Conservation (phyloP, 2,113 vertebrate genomes). For the Proterorhinus semilunaris region DNA sequence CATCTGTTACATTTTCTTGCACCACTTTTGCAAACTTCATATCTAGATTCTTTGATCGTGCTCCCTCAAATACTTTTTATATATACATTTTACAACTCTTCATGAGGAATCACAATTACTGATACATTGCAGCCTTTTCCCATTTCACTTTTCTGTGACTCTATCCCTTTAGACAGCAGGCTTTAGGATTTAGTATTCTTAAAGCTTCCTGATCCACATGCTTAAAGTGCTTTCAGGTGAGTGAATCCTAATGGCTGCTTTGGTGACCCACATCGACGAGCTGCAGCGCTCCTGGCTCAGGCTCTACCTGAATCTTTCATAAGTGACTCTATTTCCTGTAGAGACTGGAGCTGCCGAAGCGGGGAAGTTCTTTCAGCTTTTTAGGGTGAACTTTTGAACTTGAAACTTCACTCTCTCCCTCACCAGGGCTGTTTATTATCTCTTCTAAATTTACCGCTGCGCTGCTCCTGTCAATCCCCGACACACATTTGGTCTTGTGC, state of each 20-base stretch:
- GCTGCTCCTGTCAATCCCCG: background rate
- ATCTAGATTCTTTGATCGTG: too few relatives aligned
- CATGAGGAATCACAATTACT: too few relatives aligned
- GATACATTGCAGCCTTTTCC: too few relatives aligned
- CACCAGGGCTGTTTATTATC: background rate
- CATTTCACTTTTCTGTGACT: too few relatives aligned
- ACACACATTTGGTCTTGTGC: background rate
- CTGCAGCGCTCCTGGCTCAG: constrained; percentile 1
- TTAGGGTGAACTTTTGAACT: constrained; percentile 53
- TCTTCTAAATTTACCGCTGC: constrained; percentile 4
- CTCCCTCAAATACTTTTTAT: too few relatives aligned
- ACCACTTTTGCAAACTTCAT: too few relatives aligned
- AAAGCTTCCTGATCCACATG: background rate
- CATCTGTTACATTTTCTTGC: too few relatives aligned
- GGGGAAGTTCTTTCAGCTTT: constrained; percentile 22
- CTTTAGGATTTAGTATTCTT: background rate
- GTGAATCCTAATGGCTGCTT: background rate
- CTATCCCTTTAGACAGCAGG: background rate
- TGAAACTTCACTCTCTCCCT: constrained; percentile 1
- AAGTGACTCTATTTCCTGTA: constrained; percentile 11
- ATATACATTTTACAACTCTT: too few relatives aligned
- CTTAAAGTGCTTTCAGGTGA: background rate
- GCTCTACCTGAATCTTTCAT: constrained; percentile 28
- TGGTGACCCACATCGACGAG: background rate
- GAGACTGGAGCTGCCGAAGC: constrained; percentile 2